phyloP scores from a whole-genome alignment of 1,140 invertebrate genomes.

The Habropoda laboriosa region DNA sequence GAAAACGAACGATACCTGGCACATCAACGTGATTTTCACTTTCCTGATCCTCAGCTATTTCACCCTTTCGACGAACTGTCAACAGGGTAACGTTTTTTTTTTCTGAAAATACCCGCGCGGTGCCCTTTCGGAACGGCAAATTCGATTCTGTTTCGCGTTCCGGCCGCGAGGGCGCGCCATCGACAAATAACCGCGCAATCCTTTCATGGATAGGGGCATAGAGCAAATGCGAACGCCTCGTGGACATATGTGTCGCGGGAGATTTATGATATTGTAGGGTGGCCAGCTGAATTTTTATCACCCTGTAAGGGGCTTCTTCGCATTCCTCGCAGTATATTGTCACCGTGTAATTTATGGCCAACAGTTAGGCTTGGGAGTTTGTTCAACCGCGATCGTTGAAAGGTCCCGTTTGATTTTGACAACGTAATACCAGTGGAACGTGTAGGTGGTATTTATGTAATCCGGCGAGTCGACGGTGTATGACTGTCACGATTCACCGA shows the following conservation, averaged over 20 bases:
- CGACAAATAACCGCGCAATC: constrained; percentile 1
- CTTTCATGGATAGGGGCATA: constrained; percentile 41
- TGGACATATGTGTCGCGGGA: background rate
- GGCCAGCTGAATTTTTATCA: background rate
- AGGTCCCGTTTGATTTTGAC: constrained; percentile 36
- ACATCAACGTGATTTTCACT: background rate
- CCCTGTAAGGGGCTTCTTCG: background rate
- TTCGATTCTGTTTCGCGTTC: constrained; percentile 16
- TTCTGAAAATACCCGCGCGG: background rate
- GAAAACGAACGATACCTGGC: background rate
- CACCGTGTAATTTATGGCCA: background rate
- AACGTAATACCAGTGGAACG: constrained; percentile 26
- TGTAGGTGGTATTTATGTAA: constrained; percentile 34
- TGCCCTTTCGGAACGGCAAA: background rate
- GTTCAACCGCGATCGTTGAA: background rate
- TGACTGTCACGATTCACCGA: constrained; percentile 37
- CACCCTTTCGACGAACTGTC: constrained; percentile 5
- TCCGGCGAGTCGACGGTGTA: constrained; percentile 2
- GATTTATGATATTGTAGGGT: constrained; percentile 10
- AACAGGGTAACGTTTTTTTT: constrained; percentile 26
- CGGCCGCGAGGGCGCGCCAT: constrained; percentile 19
- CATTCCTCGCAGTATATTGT: background rate
- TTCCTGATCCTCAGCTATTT: constrained; percentile 19
- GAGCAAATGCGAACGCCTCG: constrained; percentile 7
- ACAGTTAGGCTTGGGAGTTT: background rate